phyloP scores from a whole-genome alignment of 2,888 invertebrate genomes.

The Hemaris fuciformis region DNA sequence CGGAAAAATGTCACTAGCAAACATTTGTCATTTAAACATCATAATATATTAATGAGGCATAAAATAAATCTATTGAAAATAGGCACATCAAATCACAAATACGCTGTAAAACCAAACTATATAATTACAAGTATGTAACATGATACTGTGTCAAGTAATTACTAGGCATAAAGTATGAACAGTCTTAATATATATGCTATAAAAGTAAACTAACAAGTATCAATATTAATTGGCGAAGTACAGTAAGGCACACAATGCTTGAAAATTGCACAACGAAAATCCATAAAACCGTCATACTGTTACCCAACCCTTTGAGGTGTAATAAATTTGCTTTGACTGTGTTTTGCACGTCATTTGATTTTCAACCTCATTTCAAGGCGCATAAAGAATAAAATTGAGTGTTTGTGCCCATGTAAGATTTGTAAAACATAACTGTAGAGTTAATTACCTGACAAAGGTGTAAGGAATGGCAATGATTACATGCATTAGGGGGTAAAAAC shows the following conservation, averaged over 20 bases:
- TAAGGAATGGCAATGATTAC: conserved; percentile 65
- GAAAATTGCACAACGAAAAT: conserved; percentile 74
- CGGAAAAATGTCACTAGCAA: background rate
- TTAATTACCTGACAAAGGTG: conserved; percentile 68
- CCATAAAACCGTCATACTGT: conserved; percentile 74
- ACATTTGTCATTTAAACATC: background rate
- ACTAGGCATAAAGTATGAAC: background rate
- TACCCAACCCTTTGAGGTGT: conserved; percentile 76
- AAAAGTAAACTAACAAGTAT: conserved; percentile 30
- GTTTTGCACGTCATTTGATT: conserved; percentile 29
- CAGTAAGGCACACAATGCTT: conserved; percentile 55
- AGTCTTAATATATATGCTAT: background rate
- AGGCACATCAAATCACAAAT: background rate
- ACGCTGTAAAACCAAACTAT: background rate
- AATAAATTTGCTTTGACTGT: conserved; percentile 67
- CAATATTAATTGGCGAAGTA: conserved; percentile 27
- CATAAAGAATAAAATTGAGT: conserved; percentile 27
- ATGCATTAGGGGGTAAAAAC: conserved; percentile 55
- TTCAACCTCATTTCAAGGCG: conserved; percentile 27
- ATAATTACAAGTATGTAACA: background rate
- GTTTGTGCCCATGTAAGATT: conserved; percentile 29
- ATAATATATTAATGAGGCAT: background rate
- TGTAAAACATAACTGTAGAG: conserved; percentile 59
- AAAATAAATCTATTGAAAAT: background rate
- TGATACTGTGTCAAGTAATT: background rate